Evolutionary conservation across 2,888 invertebrate species (phyloP).

Genomic region (Amphimallon solstitiale): DNA sequence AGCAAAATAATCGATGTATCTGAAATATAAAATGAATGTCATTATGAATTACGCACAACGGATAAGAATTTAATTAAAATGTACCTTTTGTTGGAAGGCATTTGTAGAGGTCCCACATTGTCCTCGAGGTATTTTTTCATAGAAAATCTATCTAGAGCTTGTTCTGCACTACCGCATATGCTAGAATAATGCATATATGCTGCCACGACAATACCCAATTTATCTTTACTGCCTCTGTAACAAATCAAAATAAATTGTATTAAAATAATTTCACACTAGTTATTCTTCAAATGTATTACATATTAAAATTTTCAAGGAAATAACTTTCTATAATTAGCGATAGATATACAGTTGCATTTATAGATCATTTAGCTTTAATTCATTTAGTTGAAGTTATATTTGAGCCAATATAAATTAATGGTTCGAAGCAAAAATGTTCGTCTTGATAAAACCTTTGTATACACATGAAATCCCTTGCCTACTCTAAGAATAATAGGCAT

Average conservation of each 20-base stretch:
- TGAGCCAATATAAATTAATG: too few species aligned
- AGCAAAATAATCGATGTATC: slow-evolving; percentile 93
- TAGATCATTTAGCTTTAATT: too few species aligned
- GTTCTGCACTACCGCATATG: slow-evolving; percentile 86
- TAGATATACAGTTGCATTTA: too few species aligned
- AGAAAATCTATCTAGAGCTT: slow-evolving; percentile 90
- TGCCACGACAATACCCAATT: slow-evolving; percentile 87
- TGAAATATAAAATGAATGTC: slow-evolving; percentile 61
- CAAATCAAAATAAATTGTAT: slow-evolving; percentile 18
- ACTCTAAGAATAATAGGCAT: too few species aligned
- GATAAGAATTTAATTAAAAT: slow-evolving; percentile 29
- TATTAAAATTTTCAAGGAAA: not conserved
- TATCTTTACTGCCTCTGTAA: slow-evolving; percentile 82
- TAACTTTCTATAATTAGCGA: too few species aligned
- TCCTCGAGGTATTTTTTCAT: slow-evolving; percentile 92
- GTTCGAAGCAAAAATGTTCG: too few species aligned
- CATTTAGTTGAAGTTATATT: too few species aligned
- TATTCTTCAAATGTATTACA: not conserved
- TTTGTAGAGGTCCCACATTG: slow-evolving; percentile 75
- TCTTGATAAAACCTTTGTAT: too few species aligned
- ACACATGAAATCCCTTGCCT: too few species aligned
- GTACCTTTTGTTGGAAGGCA: slow-evolving; percentile 81
- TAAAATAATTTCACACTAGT: too few species aligned
- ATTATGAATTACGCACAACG: too few species aligned
- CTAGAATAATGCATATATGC: slow-evolving; percentile 95